phyloP scores from a whole-genome alignment of 2,113 vertebrate genomes.

The Microcebus lehilahytsara region DNA sequence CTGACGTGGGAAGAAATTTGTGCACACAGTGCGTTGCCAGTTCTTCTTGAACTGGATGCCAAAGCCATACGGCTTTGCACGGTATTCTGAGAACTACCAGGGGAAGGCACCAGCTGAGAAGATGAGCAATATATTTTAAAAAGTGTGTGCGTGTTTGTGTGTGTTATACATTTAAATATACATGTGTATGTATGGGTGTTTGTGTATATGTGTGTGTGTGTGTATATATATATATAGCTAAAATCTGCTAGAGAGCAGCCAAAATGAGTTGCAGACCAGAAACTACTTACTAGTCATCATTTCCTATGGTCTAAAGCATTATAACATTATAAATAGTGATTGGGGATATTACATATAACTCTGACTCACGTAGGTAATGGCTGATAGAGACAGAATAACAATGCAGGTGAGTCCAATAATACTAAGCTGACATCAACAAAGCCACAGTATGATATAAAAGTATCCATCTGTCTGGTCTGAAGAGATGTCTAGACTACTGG shows the following conservation, averaged over 20 bases:
- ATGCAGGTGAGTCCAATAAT: neutral
- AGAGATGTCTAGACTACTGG: neutral
- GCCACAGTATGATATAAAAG: neutral
- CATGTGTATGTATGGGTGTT: neutral
- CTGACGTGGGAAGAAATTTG: neutral
- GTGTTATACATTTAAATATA: neutral
- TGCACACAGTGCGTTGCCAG: neutral
- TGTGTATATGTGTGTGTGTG: no score
- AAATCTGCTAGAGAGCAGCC: neutral
- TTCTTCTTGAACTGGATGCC: neutral
- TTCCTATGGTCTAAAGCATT: neutral
- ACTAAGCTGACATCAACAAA: neutral
- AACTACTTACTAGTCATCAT: neutral
- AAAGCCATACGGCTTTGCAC: neutral
- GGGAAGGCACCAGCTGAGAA: neutral
- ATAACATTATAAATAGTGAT: neutral
- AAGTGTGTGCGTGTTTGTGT: neutral
- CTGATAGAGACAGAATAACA: neutral
- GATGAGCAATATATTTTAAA: neutral
- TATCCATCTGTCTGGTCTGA: neutral
- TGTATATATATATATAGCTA: no score
- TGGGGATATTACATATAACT: neutral
- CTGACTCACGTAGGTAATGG: neutral
- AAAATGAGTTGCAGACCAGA: neutral
- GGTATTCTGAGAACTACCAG: neutral